A percentile compares a stretch with the other conserved stretches of the same genome.
Evolutionary conservation across 2,113 vertebrate species (phyloP).

Genomic region (Clupea harengus): DNA sequence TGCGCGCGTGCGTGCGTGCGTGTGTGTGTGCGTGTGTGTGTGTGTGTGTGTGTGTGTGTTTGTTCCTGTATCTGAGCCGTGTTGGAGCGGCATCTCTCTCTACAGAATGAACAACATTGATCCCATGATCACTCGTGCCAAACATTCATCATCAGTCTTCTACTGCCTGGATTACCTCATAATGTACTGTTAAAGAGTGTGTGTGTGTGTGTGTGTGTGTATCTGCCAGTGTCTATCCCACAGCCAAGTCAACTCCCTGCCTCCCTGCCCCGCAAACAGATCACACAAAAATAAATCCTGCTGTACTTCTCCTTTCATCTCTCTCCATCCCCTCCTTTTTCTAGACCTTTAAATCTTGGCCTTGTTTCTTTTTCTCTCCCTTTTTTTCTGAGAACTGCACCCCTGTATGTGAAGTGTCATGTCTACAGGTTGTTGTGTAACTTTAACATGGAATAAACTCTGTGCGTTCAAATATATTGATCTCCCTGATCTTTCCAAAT

Average conservation of each 20-base stretch:
- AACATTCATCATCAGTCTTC: constrained; percentile 8
- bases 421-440: constrained; percentile 61
- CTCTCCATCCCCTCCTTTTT: constrained; percentile 14
- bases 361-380: constrained; percentile 23
- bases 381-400: constrained; percentile 55
- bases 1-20: not conserved
- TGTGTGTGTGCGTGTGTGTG: not conserved
- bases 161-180: constrained; percentile 19
- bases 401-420: constrained; percentile 55
- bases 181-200: constrained; percentile 3
- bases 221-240: not conserved
- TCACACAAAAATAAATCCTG: constrained; percentile 1
- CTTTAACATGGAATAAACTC: constrained; percentile 64
- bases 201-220: not conserved
- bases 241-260: not conserved
- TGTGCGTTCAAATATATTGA: constrained; percentile 32
- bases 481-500: not conserved
- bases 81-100: not conserved
- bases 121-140: constrained; percentile 14
- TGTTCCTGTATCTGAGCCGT: constrained; percentile 9
- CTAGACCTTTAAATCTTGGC: not conserved
- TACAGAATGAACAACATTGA: constrained; percentile 6
- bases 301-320: constrained; percentile 9
- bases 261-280: constrained; percentile 3
- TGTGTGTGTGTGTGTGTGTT: not conserved